Base-by-base conservation (phyloP, 2,797 vertebrate genomes). In the Anguilla obscura region DNA sequence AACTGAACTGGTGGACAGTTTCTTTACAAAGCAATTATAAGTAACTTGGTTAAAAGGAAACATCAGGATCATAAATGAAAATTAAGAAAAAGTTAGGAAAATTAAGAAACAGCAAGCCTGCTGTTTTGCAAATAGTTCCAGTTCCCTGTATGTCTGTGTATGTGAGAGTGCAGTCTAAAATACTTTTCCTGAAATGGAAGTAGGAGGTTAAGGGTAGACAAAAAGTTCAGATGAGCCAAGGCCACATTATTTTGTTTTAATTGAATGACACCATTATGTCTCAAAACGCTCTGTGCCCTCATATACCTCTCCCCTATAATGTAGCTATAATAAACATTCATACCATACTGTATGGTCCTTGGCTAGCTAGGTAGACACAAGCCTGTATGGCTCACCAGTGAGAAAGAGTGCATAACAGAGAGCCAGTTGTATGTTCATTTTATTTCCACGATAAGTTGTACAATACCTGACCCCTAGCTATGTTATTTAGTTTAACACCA, bases 1-100 rank as follows among this genome's bases (percentile, higher is more conserved):
- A 89, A 74, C 89, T 86, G 88, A 89, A 74, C 89, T 86, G 88
- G 85, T 90, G 92, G 66, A 82, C 87, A 40, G 30, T 76, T 76
- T 33, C 40, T 33, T 76, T 76, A 36, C 4, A 36, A 76, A 76
- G 74, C 5, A 30, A 71, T 71, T 71, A 10, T 71, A 71, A 30
- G 27, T 30, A 54, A 83, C 80, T 36, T 45, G n/a, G 45, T 48
- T 58, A 45, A 66, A 88, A 88, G 58, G 66, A 21, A 40, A n/a
- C 2, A 0, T 52, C 85, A n/a, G 30, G 54, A 36, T 45, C 40
- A 45, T 45, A 45, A 45, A 14, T 54, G 3, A 69, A 30, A 30
- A 36, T 3, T 12, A 12, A 84, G 30, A 54, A 56, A 27, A 56
- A 33, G 27, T 0, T 18, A 40, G 36, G 8, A 69, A 30, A 30